A percentile compares a stretch with the other conserved stretches of the same genome.
Evolutionary conservation across 2,888 invertebrate genomes (phyloP).

Genomic region (Acanthacorydalis orientalis): DNA sequence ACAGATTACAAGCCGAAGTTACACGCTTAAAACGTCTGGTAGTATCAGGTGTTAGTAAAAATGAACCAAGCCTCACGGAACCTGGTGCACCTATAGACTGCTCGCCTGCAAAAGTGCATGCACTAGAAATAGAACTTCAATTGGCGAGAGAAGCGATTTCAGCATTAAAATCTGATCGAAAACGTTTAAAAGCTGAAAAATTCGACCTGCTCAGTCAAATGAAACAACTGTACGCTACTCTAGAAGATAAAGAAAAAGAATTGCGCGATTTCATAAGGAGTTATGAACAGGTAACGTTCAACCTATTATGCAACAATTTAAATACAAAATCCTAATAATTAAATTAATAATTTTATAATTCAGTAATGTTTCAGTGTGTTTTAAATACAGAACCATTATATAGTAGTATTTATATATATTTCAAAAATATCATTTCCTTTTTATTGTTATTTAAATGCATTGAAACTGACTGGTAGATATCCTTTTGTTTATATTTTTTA

Average conservation of each 20-base stretch:
- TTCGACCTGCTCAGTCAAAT: slow-evolving; percentile 85
- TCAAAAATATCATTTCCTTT: too few species aligned
- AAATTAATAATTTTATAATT: too few species aligned
- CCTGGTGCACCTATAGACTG: slow-evolving; percentile 25
- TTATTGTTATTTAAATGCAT: too few species aligned
- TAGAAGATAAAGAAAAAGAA: slow-evolving; percentile 90
- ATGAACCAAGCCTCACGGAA: slow-evolving; percentile 36
- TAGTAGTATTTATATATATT: too few species aligned
- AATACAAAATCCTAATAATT: too few species aligned
- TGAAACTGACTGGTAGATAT: too few species aligned
- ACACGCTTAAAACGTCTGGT: slow-evolving; percentile 49
- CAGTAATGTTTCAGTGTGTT: too few species aligned
- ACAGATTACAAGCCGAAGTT: slow-evolving; percentile 54
- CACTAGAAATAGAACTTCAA: slow-evolving; percentile 45
- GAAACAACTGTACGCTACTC: slow-evolving; percentile 82
- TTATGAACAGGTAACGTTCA: slow-evolving; percentile 65
- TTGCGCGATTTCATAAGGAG: slow-evolving; percentile 85
- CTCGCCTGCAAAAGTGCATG: slow-evolving; percentile 23
- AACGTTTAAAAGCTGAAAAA: slow-evolving; percentile 83
- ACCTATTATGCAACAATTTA: too few species aligned
- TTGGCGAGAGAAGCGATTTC: slow-evolving; percentile 62
- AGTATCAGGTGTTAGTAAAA: slow-evolving; percentile 41
- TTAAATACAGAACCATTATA: too few species aligned
- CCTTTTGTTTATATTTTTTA: too few species aligned
- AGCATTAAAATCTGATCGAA: slow-evolving; percentile 78